Percentiles rank a stretch among this genome's conserved stretches.
These are phyloP conservation scores for Luperina testacea DNA, from an alignment of 2,888 invertebrate genomes.

Conservation along the genomic window DNA sequence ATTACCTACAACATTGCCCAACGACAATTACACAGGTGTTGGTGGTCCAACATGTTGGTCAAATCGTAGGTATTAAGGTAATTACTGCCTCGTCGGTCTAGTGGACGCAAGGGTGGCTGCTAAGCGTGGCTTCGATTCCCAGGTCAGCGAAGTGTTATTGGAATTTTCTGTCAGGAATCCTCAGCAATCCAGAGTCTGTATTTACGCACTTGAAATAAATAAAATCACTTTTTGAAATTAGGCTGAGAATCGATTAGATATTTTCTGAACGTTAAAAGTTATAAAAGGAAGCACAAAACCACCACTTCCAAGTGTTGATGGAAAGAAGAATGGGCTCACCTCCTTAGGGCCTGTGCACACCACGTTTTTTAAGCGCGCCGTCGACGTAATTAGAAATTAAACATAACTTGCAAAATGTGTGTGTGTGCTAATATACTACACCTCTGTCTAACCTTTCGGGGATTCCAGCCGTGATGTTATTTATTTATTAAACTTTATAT, in stretches of 20 bases:
- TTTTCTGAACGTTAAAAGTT: neutral
- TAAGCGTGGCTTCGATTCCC: neutral
- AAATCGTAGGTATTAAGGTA: slow-evolving; percentile 14
- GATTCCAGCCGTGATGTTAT: neutral
- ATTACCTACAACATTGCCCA: slow-evolving; percentile 40
- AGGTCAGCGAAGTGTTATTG: neutral
- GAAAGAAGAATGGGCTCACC: too few species aligned
- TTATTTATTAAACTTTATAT: neutral
- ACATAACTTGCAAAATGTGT: neutral
- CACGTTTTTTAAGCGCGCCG: too few species aligned
- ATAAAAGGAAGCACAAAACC: neutral
- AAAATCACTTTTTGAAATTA: neutral
- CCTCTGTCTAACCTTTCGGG: too few species aligned
- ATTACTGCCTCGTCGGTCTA: neutral
- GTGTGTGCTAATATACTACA: too few species aligned
- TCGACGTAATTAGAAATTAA: too few species aligned
- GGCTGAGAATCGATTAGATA: too few species aligned
- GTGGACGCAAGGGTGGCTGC: too few species aligned
- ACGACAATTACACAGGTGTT: slow-evolving; percentile 52
- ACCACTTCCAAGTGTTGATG: neutral
- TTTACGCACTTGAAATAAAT: neutral
- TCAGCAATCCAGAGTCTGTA: neutral
- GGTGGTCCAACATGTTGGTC: slow-evolving; percentile 27
- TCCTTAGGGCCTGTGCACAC: too few species aligned
- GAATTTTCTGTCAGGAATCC: neutral